A percentile compares a stretch with the other conserved stretches of the same genome.
Evolutionary conservation across 2,888 invertebrate genomes (phyloP).

Genomic region (Galerucella nymphaeae): DNA sequence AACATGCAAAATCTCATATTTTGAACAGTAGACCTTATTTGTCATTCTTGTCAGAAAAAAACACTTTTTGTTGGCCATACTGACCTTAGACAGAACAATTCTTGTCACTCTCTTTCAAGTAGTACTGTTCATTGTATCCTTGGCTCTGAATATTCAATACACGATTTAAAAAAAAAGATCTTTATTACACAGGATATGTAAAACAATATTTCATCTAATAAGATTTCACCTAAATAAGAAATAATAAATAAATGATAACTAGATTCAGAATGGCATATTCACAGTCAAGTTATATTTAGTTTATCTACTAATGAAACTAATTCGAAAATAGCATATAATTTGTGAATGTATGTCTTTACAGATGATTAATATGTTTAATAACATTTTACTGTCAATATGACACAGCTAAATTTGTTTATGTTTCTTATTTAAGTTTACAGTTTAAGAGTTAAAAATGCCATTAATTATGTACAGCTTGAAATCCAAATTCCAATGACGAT

Average conservation of each 20-base stretch:
- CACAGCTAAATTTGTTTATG: background rate
- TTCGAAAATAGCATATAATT: background rate
- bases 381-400: background rate
- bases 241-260: background rate
- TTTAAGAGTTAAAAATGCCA: background rate
- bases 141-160: background rate
- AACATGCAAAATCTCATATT: too few species aligned
- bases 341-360: background rate
- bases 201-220: too few species aligned
- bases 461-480: background rate
- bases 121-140: too few species aligned
- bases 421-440: constrained; percentile 1
- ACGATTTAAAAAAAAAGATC: background rate
- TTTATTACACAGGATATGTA: background rate
- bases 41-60: too few species aligned
- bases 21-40: too few species aligned
- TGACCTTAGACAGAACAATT: too few species aligned
- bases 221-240: background rate
- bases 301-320: too few species aligned
- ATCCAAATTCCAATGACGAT: background rate
- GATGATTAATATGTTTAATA: background rate
- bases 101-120: too few species aligned
- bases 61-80: too few species aligned
- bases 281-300: too few species aligned
- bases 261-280: too few species aligned